phyloP scores from a whole-genome alignment of 37 sponge, comb jelly and placozoan species.

The Ianthella basta region DNA sequence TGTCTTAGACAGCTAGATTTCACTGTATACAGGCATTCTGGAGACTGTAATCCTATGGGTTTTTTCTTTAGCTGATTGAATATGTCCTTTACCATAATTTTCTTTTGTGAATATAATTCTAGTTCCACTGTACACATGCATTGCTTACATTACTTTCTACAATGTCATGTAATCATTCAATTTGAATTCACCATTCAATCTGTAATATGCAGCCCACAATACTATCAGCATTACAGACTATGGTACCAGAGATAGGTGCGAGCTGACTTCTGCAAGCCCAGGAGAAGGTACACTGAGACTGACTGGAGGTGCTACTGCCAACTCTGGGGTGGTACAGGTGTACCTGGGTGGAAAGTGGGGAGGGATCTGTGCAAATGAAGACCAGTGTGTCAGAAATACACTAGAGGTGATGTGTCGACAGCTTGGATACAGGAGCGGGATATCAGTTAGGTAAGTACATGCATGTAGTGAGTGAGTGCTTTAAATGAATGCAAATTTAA shows the following conservation, averaged over 20 bases:
- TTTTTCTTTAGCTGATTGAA: no score
- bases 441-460: not conserved
- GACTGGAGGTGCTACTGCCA: not conserved
- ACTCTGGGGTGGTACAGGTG: not conserved
- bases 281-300: constrained; percentile 24
- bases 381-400: not conserved
- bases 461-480: not conserved
- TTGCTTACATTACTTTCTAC: no score
- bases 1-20: no score
- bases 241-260: not conserved
- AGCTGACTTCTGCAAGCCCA: not conserved
- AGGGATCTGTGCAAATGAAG: not conserved
- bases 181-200: no score
- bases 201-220: no score
- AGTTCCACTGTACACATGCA: no score
- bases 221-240: no score
- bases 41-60: no score
- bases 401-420: constrained; percentile 24
- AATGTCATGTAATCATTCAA: no score
- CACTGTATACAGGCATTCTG: no score
- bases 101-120: no score
- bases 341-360: constrained; percentile 12
- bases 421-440: constrained; percentile 13
- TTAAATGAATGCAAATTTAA: not conserved
- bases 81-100: no score